Percentiles rank a stretch among this genome's conserved stretches.
phyloP scores from a whole-genome alignment of 2,113 vertebrate genomes.

The Otolemur garnettii region DNA sequence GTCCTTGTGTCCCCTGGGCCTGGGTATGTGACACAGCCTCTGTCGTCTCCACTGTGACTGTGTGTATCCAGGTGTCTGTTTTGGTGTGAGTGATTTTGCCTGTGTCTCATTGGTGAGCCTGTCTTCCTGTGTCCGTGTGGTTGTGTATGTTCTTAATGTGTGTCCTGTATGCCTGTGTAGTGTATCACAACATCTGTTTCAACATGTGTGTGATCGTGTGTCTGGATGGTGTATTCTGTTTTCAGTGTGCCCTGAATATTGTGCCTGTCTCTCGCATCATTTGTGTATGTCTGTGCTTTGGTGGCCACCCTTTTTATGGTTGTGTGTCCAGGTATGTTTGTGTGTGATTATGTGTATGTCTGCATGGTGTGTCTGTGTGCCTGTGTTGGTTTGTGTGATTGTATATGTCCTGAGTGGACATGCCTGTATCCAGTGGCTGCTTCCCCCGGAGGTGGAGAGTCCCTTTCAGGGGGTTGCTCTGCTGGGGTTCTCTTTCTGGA shows the following conservation, averaged over 20 bases:
- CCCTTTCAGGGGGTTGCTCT: neutral
- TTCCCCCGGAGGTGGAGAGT: conserved; percentile 34
- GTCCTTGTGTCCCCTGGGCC: neutral
- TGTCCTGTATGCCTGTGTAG: neutral
- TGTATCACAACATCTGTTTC: neutral
- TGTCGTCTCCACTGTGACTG: neutral
- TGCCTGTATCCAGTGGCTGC: neutral
- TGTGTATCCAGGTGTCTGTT: neutral
- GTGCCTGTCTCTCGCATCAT: neutral
- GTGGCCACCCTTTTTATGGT: neutral
- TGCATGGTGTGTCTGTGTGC: neutral
- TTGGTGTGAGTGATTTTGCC: neutral
- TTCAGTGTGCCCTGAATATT: neutral
- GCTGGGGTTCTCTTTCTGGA: conserved; percentile 37
- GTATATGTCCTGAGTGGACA: neutral
- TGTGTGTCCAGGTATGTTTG: neutral
- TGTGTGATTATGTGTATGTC: neutral
- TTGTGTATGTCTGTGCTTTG: neutral
- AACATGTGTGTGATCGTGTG: neutral
- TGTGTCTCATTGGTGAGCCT: neutral
- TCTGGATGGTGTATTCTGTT: neutral
- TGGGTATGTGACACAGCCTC: neutral
- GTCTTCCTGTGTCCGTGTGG: neutral
- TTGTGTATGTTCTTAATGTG: neutral
- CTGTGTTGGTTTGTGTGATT: neutral